Percentiles rank a stretch among this genome's conserved stretches.
Evolutionary conservation across 2,888 invertebrate genomes (phyloP).

Genomic region (Salticus scenicus): DNA sequence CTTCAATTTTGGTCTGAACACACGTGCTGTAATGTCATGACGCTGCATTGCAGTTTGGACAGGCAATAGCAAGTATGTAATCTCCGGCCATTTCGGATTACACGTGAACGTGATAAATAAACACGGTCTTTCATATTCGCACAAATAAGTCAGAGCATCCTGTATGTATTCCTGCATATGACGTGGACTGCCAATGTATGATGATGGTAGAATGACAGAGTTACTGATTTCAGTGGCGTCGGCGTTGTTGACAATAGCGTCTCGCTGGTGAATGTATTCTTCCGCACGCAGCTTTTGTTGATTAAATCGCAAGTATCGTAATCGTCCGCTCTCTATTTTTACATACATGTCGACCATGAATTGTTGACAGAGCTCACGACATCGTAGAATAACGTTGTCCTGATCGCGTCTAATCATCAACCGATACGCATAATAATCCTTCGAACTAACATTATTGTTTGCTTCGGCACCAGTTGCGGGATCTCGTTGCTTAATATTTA

Average conservation of each 20-base stretch:
- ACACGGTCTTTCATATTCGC: conserved; percentile 76
- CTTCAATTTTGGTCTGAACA: conserved; percentile 73
- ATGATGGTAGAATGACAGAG: conserved; percentile 30
- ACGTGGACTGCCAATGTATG: conserved; percentile 73
- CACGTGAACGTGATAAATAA: conserved; percentile 77
- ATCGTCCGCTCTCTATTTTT: conserved; percentile 73
- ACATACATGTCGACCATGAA: conserved; percentile 73
- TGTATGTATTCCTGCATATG: conserved; percentile 75
- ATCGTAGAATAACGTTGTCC: too few species aligned
- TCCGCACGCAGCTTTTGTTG: conserved; percentile 73
- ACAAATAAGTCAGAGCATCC: conserved; percentile 77
- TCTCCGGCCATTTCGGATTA: conserved; percentile 76
- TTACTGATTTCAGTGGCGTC: neutral
- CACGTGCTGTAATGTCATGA: conserved; percentile 70
- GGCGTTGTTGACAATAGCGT: conserved; percentile 60
- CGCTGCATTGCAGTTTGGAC: conserved; percentile 69
- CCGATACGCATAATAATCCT: too few species aligned
- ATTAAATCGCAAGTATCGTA: conserved; percentile 72
- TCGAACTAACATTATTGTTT: too few species aligned
- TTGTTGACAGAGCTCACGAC: too few species aligned
- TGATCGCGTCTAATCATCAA: too few species aligned
- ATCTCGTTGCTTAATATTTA: too few species aligned
- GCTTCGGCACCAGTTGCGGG: too few species aligned
- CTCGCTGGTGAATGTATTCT: conserved; percentile 72
- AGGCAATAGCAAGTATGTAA: conserved; percentile 70